A percentile compares a stretch with the other conserved stretches of the same genome.
phyloP scores from a whole-genome alignment of 1,140 invertebrate species.

The Diabrotica undecimpunctata region DNA sequence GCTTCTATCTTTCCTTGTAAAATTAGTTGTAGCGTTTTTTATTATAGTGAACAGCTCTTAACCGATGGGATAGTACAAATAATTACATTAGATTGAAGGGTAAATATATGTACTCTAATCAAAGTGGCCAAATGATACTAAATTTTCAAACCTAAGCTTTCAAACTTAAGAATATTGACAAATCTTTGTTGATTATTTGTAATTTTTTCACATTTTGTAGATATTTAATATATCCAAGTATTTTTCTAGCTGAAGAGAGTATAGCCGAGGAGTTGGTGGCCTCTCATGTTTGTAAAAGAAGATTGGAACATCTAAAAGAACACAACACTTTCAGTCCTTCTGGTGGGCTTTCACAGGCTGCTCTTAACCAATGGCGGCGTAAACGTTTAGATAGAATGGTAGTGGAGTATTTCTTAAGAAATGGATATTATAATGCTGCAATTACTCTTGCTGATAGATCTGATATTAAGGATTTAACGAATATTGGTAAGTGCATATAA shows the following conservation, averaged over 20 bases:
- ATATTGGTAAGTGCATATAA: conserved; percentile 67
- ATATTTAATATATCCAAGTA: neutral
- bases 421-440: conserved; percentile 93
- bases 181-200: too few species aligned
- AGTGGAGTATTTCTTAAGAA: conserved; percentile 93
- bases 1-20: too few species aligned
- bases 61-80: too few species aligned
- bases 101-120: too few species aligned
- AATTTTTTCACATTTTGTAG: neutral
- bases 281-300: conserved; percentile 78
- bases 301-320: conserved; percentile 91
- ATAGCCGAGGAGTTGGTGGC: conserved; percentile 87
- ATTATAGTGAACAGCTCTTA: too few species aligned
- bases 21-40: too few species aligned
- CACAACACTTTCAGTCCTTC: conserved; percentile 53
- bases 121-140: too few species aligned
- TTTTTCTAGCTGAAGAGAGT: conserved; percentile 71
- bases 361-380: conserved; percentile 78
- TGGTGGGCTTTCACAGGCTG: conserved; percentile 49
- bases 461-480: conserved; percentile 84
- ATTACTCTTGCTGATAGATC: conserved; percentile 78
- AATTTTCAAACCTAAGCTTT: too few species aligned
- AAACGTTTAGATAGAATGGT: conserved; percentile 90
- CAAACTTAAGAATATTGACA: too few species aligned
- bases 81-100: too few species aligned